A percentile compares a stretch with the other conserved stretches of the same genome.
Evolutionary conservation across 1,140 invertebrate species (phyloP).

Genomic region (Triops longicaudatus): DNA sequence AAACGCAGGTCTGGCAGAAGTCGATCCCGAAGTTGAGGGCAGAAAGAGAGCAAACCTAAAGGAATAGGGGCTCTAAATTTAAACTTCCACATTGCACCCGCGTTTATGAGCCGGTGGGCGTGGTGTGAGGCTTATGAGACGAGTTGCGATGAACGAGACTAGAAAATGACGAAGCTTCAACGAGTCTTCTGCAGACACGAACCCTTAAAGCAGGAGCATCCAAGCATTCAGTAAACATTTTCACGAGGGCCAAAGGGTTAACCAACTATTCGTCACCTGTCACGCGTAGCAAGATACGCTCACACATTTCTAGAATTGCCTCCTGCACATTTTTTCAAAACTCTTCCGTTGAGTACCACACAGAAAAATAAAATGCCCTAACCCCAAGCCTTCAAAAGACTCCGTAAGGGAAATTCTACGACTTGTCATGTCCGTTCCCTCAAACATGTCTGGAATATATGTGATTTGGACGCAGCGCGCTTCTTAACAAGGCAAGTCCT

Average conservation of each 20-base stretch:
- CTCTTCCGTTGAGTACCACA: neutral
- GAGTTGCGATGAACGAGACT: neutral
- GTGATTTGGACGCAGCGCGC: neutral
- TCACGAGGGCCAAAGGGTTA: neutral
- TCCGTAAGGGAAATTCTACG: neutral
- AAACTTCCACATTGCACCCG: neutral
- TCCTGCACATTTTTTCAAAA: neutral
- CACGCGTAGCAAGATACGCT: neutral
- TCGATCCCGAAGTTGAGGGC: neutral
- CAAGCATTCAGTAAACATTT: neutral
- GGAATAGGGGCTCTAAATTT: neutral
- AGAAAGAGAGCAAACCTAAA: neutral
- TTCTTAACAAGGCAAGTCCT: neutral
- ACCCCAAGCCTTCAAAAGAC: too few species aligned
- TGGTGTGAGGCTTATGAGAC: neutral
- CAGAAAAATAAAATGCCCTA: too few species aligned
- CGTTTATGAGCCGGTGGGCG: constrained; percentile 5
- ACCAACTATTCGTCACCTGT: constrained; percentile 15
- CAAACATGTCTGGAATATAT: neutral
- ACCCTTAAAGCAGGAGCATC: constrained; percentile 1
- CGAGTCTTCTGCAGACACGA: neutral
- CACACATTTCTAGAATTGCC: too few species aligned
- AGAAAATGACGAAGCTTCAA: constrained; percentile 12
- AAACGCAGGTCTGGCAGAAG: constrained; percentile 6
- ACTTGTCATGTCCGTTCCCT: neutral